Conservation (phyloP, 2,797 vertebrate genomes). For the Sebastes jordani region DNA sequence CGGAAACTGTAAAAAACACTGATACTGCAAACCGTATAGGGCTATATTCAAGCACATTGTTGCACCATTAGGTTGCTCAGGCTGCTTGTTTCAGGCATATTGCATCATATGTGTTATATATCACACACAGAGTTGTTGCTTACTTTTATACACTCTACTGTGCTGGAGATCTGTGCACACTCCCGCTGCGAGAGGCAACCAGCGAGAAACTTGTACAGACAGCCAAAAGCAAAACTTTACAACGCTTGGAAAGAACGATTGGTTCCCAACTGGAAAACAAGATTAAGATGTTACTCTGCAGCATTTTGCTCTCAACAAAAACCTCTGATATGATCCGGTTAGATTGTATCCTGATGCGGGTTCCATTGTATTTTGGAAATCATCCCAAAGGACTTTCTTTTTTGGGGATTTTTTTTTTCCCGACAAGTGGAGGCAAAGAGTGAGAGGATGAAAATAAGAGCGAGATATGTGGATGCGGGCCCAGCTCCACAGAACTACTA, state of each 20-base stretch:
- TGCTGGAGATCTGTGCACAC: slow-evolving; percentile 9
- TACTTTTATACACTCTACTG: background rate
- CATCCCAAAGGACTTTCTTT: slow-evolving; percentile 20
- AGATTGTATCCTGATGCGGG: slow-evolving; percentile 7
- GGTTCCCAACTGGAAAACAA: slow-evolving; percentile 8
- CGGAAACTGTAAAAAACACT: slow-evolving; percentile 12
- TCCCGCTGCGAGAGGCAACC: slow-evolving; percentile 7
- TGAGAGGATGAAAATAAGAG: background rate
- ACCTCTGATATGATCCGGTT: slow-evolving; percentile 4
- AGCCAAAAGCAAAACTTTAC: slow-evolving; percentile 11
- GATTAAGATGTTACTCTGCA: slow-evolving; percentile 32
- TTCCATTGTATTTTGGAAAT: slow-evolving; percentile 26
- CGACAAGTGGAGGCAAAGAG: slow-evolving; percentile 18
- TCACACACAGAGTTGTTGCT: slow-evolving; percentile 18
- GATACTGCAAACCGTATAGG: slow-evolving; percentile 8
- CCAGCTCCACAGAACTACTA: slow-evolving; percentile 7
- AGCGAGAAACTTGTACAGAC: background rate
- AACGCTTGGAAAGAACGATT: background rate
- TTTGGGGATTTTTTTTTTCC: background rate
- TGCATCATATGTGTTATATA: slow-evolving; percentile 44
- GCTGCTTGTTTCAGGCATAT: slow-evolving; percentile 44
- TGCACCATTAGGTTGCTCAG: slow-evolving; percentile 17
- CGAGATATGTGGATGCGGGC: slow-evolving; percentile 4
- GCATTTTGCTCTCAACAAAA: slow-evolving; percentile 21
- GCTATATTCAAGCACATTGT: background rate